phyloP scores from a whole-genome alignment of 2,888 invertebrate species.

The Eudemis profundana region DNA sequence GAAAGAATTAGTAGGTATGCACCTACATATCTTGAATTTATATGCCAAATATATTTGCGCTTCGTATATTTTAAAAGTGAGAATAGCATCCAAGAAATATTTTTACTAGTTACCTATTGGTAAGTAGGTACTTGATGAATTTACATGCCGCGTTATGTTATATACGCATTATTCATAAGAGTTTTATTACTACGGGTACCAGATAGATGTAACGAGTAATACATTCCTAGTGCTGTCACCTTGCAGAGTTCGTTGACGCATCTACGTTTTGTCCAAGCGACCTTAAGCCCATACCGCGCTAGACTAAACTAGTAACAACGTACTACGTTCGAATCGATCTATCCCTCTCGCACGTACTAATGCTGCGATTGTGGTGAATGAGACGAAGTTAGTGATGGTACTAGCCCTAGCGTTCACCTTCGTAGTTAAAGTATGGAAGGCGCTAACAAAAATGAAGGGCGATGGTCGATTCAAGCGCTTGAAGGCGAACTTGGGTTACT shows the following conservation, averaged over 20 bases:
- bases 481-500: conserved; percentile 74
- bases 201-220: conserved; percentile 67
- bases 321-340: conserved; percentile 70
- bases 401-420: conserved; percentile 73
- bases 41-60: too few species aligned
- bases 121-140: neutral
- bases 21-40: too few species aligned
- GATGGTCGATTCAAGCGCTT: conserved; percentile 71
- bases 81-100: too few species aligned
- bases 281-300: conserved; percentile 77
- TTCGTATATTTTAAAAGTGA: too few species aligned
- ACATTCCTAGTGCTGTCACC: conserved; percentile 82
- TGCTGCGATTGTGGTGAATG: conserved; percentile 58
- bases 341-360: conserved; percentile 70
- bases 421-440: conserved; percentile 75
- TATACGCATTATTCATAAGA: conserved; percentile 1
- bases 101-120: too few species aligned
- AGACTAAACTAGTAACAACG: conserved; percentile 72
- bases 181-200: conserved; percentile 53
- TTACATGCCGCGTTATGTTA: neutral
- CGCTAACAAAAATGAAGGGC: conserved; percentile 84
- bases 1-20: too few species aligned
- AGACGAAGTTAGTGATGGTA: conserved; percentile 67
- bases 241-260: conserved; percentile 84
- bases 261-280: conserved; percentile 82